These are phyloP conservation scores for Nomia melanderi DNA, from an alignment of 1,140 invertebrate genomes.

Conservation along the genomic window DNA sequence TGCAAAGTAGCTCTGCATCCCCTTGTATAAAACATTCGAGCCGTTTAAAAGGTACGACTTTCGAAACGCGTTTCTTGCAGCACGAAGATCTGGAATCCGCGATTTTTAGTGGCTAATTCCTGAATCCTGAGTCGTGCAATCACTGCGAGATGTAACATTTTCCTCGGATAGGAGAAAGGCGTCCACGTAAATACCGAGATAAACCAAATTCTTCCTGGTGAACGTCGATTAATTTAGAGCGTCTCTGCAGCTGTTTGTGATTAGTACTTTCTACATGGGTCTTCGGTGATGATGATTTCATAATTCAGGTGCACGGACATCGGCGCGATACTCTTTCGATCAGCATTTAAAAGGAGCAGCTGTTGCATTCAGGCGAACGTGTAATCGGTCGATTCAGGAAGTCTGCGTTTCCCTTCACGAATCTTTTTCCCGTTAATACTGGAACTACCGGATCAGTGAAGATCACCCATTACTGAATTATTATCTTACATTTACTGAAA, in stretches of 20 bases:
- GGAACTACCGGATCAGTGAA: too few relatives aligned
- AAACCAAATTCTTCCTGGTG: constrained; percentile 28
- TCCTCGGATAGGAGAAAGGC: constrained; percentile 17
- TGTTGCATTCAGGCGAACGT: too few relatives aligned
- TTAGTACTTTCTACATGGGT: background rate
- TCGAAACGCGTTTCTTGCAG: constrained; percentile 4
- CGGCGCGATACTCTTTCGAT: too few relatives aligned
- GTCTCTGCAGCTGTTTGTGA: background rate
- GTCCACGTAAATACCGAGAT: background rate
- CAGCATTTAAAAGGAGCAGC: too few relatives aligned
- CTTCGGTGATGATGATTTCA: background rate
- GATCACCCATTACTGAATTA: too few relatives aligned
- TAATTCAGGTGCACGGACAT: background rate
- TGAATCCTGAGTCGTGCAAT: background rate
- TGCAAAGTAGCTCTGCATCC: too few relatives aligned
- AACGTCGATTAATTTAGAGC: constrained; percentile 22
- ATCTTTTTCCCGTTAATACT: too few relatives aligned
- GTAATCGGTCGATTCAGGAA: too few relatives aligned
- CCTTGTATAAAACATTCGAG: background rate
- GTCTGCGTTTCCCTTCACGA: too few relatives aligned
- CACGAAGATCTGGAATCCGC: background rate
- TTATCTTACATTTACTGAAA: too few relatives aligned
- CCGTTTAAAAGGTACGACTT: background rate
- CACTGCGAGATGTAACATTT: background rate
- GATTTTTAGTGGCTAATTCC: background rate